phyloP scores from a whole-genome alignment of 2,888 invertebrate genomes.

The Ceratothoa steindachneri region DNA sequence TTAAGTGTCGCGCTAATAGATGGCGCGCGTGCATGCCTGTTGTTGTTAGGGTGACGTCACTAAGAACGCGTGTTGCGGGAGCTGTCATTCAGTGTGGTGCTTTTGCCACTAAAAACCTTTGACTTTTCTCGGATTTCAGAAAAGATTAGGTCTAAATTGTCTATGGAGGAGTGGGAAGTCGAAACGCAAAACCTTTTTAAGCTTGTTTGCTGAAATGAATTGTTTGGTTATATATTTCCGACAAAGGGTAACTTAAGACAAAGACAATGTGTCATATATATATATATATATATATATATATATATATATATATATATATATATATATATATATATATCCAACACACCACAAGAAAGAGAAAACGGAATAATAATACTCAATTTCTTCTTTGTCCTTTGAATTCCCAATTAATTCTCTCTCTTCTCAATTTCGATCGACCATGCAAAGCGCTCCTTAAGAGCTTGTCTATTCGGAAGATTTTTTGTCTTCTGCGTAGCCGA shows the following conservation, averaged over 20 bases:
- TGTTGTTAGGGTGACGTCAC: not conserved
- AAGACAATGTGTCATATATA: not conserved
- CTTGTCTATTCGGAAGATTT: too few species aligned
- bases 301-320: constrained; percentile 6
- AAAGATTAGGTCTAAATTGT: not conserved
- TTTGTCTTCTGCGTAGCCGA: too few species aligned
- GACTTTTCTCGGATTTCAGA: not conserved
- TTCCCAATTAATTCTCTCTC: too few species aligned
- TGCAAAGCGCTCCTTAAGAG: too few species aligned
- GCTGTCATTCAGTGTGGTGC: not conserved
- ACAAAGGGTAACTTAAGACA: not conserved
- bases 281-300: constrained; percentile 3
- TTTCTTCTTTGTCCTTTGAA: too few species aligned
- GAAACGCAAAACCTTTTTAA: not conserved
- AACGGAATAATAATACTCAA: too few species aligned
- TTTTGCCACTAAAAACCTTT: not conserved
- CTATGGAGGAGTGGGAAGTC: not conserved
- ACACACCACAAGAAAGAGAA: too few species aligned
- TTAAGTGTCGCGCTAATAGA: not conserved
- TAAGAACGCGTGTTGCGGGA: not conserved
- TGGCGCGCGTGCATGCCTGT: not conserved
- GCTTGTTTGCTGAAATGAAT: not conserved
- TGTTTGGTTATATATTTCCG: not conserved
- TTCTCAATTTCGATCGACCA: too few species aligned
- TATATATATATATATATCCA: constrained; percentile 13